phyloP scores from a whole-genome alignment of 2,113 vertebrate species.

The Atractosteus spatula region DNA sequence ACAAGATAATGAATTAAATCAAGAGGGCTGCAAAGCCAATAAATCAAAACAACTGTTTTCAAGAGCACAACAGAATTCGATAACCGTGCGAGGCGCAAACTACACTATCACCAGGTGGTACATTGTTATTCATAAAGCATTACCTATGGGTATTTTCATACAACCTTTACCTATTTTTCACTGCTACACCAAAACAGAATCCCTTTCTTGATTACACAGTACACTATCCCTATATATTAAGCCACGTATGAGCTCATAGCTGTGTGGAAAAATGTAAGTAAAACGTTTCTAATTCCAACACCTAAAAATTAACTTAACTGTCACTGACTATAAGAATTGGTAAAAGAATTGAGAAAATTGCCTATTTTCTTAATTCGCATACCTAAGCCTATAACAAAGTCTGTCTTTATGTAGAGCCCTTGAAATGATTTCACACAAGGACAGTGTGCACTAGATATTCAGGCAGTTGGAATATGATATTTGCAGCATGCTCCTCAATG shows the following conservation, averaged over 20 bases:
- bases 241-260: no score
- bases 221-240: no score
- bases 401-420: no score
- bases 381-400: no score
- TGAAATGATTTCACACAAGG: neutral
- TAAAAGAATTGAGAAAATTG: no score
- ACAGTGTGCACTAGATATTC: neutral
- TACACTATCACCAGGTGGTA: constrained; percentile 14
- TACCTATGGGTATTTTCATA: no score
- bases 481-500: neutral
- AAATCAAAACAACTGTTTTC: constrained; percentile 60
- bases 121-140: constrained; percentile 18
- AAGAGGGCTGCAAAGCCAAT: constrained; percentile 51
- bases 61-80: constrained; percentile 50
- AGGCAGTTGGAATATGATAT: neutral
- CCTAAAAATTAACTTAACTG: no score
- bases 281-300: constrained; percentile 9
- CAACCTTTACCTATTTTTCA: no score
- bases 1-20: constrained; percentile 63
- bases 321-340: no score
- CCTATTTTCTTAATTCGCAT: no score
- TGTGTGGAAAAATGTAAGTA: neutral
- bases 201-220: no score
- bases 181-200: no score
- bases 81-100: constrained; percentile 4